These are phyloP conservation scores for Premnoplex brunnescens DNA, from an alignment of 2,797 vertebrate genomes.

Conservation along the genomic window DNA sequence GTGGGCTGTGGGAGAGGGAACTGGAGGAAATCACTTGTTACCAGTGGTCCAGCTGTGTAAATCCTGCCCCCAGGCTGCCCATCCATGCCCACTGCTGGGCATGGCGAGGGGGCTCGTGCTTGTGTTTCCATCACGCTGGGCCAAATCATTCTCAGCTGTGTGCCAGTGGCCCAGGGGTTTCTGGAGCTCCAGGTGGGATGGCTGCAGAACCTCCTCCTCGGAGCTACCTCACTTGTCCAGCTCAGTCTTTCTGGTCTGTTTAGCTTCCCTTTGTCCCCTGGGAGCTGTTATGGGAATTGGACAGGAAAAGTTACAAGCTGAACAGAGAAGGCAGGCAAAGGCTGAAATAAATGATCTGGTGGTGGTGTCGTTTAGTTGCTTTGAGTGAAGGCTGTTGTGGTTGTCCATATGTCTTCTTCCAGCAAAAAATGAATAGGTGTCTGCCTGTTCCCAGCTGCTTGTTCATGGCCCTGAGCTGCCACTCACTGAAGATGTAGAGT, in stretches of 20 bases:
- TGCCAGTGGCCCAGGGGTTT: background rate
- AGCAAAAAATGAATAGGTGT: background rate
- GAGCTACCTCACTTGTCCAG: background rate
- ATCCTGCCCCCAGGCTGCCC: background rate
- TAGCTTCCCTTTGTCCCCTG: background rate
- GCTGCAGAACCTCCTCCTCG: background rate
- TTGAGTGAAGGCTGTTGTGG: background rate
- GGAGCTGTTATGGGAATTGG: background rate
- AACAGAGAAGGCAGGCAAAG: background rate
- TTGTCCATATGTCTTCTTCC: background rate
- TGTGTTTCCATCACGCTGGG: background rate
- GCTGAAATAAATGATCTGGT: background rate
- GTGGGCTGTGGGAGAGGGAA: background rate
- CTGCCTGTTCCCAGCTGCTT: background rate
- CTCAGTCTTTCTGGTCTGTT: background rate
- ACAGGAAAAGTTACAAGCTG: background rate
- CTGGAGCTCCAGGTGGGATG: background rate
- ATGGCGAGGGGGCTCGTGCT: background rate
- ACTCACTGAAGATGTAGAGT: background rate
- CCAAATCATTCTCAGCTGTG: fast-evolving
- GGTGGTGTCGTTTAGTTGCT: background rate
- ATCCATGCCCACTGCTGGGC: too few relatives aligned
- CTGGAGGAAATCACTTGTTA: background rate
- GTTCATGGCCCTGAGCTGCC: background rate
- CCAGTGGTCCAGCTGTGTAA: background rate